Conservation (phyloP, 2,797 vertebrate species). For the Thripadectes ignobilis region DNA sequence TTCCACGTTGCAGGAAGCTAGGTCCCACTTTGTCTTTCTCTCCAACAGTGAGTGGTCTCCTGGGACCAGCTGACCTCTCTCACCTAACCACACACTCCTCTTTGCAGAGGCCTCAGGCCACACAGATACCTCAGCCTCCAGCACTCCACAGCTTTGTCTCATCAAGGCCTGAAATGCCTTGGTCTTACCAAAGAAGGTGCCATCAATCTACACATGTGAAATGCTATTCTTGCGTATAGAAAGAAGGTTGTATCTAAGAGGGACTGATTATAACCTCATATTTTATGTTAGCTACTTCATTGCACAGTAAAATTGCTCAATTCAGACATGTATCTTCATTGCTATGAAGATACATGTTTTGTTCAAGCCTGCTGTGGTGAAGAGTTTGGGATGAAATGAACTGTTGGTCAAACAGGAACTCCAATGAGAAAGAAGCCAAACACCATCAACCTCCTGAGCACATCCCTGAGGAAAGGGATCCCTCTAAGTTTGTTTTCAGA, state of each 20-base stretch:
- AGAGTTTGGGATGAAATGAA: not conserved
- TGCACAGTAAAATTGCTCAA: not conserved
- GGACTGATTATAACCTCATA: not conserved
- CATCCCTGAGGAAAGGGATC: not conserved
- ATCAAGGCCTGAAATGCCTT: not conserved
- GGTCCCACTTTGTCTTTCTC: not conserved
- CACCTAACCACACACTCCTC: not conserved
- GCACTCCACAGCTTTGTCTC: not conserved
- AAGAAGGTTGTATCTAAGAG: not conserved
- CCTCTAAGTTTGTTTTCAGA: not conserved
- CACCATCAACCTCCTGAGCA: not conserved
- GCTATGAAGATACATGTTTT: not conserved
- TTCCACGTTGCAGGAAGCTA: not conserved
- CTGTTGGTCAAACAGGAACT: not conserved
- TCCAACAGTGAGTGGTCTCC: too few species aligned
- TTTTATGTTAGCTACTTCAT: not conserved
- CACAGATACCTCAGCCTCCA: not conserved
- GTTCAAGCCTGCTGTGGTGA: not conserved
- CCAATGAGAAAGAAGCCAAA: not conserved
- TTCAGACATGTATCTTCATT: not conserved
- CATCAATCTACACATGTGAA: rapidly evolving
- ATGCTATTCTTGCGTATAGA: not conserved
- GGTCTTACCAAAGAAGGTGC: not conserved
- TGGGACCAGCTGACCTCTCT: not conserved
- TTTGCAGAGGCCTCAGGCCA: not conserved